Evolutionary conservation across 1,140 invertebrate species (phyloP).

Genomic region (Idris sp.): DNA sequence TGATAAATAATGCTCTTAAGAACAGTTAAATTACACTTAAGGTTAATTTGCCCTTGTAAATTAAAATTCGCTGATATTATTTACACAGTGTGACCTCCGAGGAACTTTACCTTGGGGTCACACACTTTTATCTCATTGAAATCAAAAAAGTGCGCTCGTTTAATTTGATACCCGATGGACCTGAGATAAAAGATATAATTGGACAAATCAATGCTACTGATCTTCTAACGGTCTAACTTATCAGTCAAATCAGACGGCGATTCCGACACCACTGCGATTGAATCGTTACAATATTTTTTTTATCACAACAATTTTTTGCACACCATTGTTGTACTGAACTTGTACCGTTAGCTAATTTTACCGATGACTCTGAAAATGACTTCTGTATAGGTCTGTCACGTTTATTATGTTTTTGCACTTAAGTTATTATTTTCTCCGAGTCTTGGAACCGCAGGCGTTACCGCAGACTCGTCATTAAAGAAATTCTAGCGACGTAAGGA

Average conservation of each 20-base stretch:
- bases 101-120: conserved; percentile 19
- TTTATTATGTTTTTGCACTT: conserved; percentile 26
- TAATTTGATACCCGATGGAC: conserved; percentile 35
- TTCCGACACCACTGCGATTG: conserved; percentile 24
- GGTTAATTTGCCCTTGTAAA: too few species aligned
- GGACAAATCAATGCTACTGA: conserved; percentile 54
- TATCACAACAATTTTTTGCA: conserved; percentile 1
- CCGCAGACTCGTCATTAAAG: conserved; percentile 44
- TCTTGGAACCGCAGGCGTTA: conserved; percentile 43
- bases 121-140: conserved; percentile 15
- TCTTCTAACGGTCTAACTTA: conserved; percentile 54
- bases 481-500: conserved; percentile 32
- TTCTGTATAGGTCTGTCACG: conserved; percentile 20
- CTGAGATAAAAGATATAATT: conserved; percentile 50
- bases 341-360: conserved; percentile 46
- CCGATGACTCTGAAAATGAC: conserved; percentile 3
- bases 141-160: conserved; percentile 31
- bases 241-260: conserved; percentile 34
- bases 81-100: conserved; percentile 4
- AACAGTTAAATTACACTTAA: too few species aligned
- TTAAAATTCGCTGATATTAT: too few species aligned
- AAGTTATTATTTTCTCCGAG: conserved; percentile 30
- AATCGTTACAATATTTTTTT: conserved; percentile 34
- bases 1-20: too few species aligned
- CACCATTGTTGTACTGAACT: conserved; percentile 18